Conservation (phyloP, 2,113 vertebrate genomes). For the Nothocercus nigrocapillus region DNA sequence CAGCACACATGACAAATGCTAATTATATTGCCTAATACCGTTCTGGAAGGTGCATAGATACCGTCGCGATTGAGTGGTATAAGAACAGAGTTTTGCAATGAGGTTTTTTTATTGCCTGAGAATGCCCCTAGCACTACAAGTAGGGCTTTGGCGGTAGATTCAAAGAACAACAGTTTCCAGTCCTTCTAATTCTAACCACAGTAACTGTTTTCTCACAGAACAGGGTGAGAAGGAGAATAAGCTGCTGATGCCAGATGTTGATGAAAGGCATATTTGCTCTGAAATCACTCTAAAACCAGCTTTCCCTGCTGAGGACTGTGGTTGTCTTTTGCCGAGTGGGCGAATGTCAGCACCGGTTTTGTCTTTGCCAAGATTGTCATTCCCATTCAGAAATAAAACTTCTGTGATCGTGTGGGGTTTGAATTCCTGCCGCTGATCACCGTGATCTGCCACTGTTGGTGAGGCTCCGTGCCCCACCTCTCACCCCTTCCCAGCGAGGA, state of each 20-base stretch:
- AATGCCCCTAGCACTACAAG: constrained; percentile 46
- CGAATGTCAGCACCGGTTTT: neutral
- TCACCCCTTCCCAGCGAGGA: neutral
- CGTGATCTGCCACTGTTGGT: neutral
- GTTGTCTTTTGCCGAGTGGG: neutral
- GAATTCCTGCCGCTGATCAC: neutral
- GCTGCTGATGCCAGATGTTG: neutral
- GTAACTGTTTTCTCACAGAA: constrained; percentile 19
- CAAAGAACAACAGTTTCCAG: neutral
- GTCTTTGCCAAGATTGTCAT: neutral
- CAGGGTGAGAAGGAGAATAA: neutral
- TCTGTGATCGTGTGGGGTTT: neutral
- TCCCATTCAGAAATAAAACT: neutral
- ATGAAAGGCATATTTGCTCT: neutral
- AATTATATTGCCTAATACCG: constrained; percentile 41
- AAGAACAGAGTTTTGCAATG: constrained; percentile 37
- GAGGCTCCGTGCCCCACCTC: neutral
- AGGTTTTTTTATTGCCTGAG: constrained; percentile 39
- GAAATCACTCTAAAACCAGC: neutral
- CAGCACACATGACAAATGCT: neutral
- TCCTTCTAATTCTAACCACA: neutral
- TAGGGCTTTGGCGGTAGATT: neutral
- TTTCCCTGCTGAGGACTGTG: neutral
- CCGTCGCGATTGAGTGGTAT: neutral
- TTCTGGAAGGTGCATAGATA: constrained; percentile 28